Conservation (phyloP, 2,113 vertebrate genomes). For the Tautogolabrus adspersus region DNA sequence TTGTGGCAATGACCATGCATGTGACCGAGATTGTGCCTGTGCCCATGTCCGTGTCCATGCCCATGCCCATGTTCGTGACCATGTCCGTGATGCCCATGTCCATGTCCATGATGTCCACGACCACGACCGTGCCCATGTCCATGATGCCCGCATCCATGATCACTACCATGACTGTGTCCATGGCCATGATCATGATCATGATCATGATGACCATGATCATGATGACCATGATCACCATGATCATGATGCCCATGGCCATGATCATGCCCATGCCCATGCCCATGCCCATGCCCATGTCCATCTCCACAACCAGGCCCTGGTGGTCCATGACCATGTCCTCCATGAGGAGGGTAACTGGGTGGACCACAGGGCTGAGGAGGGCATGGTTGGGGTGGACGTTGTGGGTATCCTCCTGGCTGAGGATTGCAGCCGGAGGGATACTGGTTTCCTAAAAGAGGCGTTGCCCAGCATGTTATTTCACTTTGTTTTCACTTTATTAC, state of each 20-base stretch:
- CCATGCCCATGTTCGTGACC: not conserved
- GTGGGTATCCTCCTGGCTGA: slow-evolving; percentile 9
- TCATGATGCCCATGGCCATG: not conserved
- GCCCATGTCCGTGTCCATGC: not conserved
- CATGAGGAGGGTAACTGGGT: slow-evolving; percentile 11
- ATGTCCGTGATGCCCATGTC: not conserved
- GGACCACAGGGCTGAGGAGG: not conserved
- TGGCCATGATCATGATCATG: not conserved
- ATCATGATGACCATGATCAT: not conserved
- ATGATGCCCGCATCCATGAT: not conserved
- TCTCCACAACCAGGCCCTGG: not conserved
- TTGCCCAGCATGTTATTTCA: not conserved
- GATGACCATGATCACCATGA: not conserved
- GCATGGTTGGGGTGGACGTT: not conserved
- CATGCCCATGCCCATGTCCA: accelerated
- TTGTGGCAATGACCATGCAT: slow-evolving; percentile 43
- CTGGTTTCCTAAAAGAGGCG: slow-evolving; percentile 10
- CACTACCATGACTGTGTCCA: not conserved
- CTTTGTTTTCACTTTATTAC: not conserved
- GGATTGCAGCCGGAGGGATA: not conserved
- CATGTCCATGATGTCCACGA: not conserved
- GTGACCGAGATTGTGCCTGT: slow-evolving; percentile 16
- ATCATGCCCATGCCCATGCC: not conserved
- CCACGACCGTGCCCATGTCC: not conserved
- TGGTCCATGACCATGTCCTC: not conserved